A percentile compares a stretch with the other conserved stretches of the same genome.
Conservation (phyloP, 2,888 invertebrate genomes). For the Hirtodrosophila histrioides region DNA sequence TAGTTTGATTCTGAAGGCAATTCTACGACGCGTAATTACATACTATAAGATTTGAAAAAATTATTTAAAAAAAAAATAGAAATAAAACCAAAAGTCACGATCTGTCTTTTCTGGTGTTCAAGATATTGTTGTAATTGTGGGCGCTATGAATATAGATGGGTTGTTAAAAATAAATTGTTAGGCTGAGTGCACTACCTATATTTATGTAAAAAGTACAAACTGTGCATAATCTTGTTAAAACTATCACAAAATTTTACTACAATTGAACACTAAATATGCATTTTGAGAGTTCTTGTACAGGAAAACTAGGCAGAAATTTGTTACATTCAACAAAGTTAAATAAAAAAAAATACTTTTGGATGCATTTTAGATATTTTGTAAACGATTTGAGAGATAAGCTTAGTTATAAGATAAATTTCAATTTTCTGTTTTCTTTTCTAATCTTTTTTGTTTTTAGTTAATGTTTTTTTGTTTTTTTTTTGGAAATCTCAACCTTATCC, state of each 20-base stretch:
- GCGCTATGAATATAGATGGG: not conserved
- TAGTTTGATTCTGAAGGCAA: slow-evolving; percentile 13
- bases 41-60: not conserved
- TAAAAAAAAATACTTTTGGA: slow-evolving; percentile 2
- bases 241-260: slow-evolving; percentile 68
- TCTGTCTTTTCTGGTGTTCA: slow-evolving; percentile 51
- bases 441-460: not conserved
- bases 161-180: not conserved
- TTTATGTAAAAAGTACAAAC: slow-evolving; percentile 24
- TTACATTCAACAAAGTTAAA: slow-evolving; percentile 2
- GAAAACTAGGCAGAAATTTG: slow-evolving; percentile 38
- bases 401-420: not conserved
- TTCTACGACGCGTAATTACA: slow-evolving; percentile 1
- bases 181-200: not conserved
- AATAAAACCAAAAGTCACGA: slow-evolving; percentile 14
- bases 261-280: slow-evolving; percentile 60
- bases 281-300: slow-evolving; percentile 28
- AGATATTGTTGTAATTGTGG: not conserved
- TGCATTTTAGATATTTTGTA: not conserved
- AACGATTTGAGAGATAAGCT: slow-evolving; percentile 1
- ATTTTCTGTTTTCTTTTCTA: too few relatives aligned
- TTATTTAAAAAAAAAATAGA: not conserved
- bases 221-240: slow-evolving; percentile 44
- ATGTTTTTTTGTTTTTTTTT: not conserved
- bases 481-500: slow-evolving; percentile 6